A percentile compares a stretch with the other conserved stretches of the same genome.
phyloP scores from a whole-genome alignment of 1,140 invertebrate genomes.

The Brachionus koreanus region DNA sequence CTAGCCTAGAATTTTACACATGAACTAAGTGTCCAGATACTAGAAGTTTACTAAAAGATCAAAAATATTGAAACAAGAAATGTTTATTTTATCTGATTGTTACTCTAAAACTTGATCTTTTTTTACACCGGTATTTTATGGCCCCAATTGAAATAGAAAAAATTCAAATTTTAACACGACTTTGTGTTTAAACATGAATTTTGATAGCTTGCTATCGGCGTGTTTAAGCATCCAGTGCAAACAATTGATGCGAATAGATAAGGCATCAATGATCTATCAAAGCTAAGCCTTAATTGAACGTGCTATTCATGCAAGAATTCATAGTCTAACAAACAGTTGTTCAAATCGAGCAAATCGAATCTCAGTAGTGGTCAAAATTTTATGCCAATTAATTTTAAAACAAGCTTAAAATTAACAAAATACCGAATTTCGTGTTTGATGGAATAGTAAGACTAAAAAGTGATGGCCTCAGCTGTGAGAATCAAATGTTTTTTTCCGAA shows the following conservation, averaged over 20 bases:
- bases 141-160: not conserved
- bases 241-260: not conserved
- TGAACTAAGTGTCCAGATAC: not conserved
- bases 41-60: not conserved
- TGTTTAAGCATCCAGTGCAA: not conserved
- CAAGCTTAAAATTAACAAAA: not conserved
- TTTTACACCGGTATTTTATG: not conserved
- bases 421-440: not conserved
- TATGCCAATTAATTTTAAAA: constrained; percentile 5
- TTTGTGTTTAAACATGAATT: not conserved
- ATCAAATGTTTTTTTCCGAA: not conserved
- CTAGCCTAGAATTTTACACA: not conserved
- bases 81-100: constrained; percentile 20
- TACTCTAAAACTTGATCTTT: not conserved
- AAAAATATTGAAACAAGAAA: not conserved
- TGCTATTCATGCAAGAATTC: not conserved
- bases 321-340: not conserved
- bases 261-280: constrained; percentile 8
- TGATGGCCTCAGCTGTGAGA: not conserved
- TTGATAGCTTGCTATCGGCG: not conserved
- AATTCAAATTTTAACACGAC: constrained; percentile 14
- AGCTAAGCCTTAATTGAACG: not conserved
- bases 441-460: not conserved
- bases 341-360: not conserved
- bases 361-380: constrained; percentile 7